phyloP scores from a whole-genome alignment of 1,140 invertebrate species.

The Lucilia cuprina region DNA sequence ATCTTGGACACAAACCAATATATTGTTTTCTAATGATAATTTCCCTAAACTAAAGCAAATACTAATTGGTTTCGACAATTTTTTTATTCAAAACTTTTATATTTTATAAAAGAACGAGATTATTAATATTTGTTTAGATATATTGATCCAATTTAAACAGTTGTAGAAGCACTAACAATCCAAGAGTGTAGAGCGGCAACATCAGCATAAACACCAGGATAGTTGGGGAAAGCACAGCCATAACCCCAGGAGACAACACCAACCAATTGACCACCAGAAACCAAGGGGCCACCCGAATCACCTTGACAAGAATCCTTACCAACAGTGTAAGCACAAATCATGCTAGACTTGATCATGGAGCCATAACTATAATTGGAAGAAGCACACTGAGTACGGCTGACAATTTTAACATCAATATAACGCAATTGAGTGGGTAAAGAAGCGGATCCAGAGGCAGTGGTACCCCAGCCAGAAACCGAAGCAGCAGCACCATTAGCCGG shows the following conservation, averaged over 20 bases:
- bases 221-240: constrained; percentile 49
- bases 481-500: constrained; percentile 48
- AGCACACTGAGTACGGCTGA: constrained; percentile 40
- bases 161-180: not conserved
- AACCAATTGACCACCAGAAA: constrained; percentile 49
- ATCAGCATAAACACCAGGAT: constrained; percentile 48
- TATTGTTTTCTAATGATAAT: too few species aligned
- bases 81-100: too few species aligned
- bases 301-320: constrained; percentile 52
- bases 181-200: constrained; percentile 26
- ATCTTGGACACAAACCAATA: too few species aligned
- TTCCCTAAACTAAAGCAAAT: too few species aligned
- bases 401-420: constrained; percentile 18
- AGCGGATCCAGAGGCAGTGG: constrained; percentile 64
- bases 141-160: too few species aligned
- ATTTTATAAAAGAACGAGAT: too few species aligned
- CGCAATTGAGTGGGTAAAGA: constrained; percentile 36
- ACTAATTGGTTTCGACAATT: too few species aligned
- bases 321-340: constrained; percentile 61
- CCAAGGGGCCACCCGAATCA: constrained; percentile 66
- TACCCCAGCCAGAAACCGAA: constrained; percentile 43
- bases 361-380: constrained; percentile 42
- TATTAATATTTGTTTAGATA: too few species aligned
- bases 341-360: constrained; percentile 45
- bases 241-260: constrained; percentile 73